These are phyloP conservation scores for Leucoraja erinaceus DNA, from an alignment of 2,113 vertebrate genomes.

Conservation along the genomic window DNA sequence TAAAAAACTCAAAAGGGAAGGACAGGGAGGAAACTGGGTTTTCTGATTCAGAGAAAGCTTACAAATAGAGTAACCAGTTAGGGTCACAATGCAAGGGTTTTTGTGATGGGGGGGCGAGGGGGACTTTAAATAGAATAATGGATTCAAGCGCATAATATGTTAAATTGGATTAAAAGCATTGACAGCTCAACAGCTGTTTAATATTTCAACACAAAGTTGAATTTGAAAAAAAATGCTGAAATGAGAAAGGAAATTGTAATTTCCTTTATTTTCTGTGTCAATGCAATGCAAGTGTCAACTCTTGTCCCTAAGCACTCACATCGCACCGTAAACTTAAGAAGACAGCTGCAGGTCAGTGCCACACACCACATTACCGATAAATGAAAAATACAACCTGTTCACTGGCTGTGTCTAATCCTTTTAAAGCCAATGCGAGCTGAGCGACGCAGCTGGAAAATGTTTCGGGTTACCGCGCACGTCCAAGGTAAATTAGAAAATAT, in stretches of 20 bases:
- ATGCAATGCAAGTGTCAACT: neutral
- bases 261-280: neutral
- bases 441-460: neutral
- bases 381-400: constrained; percentile 9
- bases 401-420: no score
- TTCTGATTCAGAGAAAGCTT: neutral
- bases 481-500: neutral
- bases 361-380: neutral
- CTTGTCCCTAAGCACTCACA: no score
- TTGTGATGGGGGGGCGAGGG: no score
- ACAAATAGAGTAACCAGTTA: neutral
- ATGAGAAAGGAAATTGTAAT: neutral
- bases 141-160: no score
- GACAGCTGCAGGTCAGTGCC: neutral
- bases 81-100: neutral
- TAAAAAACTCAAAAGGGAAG: neutral
- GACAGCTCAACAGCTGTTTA: neutral
- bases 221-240: neutral
- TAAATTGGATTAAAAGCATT: neutral
- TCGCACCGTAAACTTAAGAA: neutral
- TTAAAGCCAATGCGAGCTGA: neutral
- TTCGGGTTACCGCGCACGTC: neutral
- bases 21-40: neutral
- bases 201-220: neutral
- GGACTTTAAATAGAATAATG: neutral